Percentiles rank a stretch among this genome's conserved stretches.
Evolutionary conservation across 92 coral and sea anemone species (phyloP).

Genomic region (Phymanthus crucifer): DNA sequence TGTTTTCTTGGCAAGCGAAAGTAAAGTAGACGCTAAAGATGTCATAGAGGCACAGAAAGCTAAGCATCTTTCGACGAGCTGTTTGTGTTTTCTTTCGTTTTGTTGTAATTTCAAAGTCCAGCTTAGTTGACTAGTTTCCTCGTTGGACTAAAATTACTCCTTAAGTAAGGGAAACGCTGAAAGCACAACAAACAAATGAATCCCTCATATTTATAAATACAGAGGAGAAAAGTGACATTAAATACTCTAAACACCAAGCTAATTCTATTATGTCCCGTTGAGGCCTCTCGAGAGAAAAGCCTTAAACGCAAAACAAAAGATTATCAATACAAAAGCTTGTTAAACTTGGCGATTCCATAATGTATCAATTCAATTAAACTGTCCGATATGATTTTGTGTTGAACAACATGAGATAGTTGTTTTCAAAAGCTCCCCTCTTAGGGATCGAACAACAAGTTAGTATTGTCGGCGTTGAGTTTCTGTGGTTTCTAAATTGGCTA

Average conservation of each 20-base stretch:
- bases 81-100: neutral
- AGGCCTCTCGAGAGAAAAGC: conserved; percentile 31
- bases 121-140: neutral
- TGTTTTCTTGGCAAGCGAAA: neutral
- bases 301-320: conserved; percentile 32
- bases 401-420: conserved; percentile 21
- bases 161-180: neutral
- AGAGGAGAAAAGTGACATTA: conserved; percentile 6
- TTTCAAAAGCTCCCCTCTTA: conserved; percentile 22
- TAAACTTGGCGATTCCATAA: conserved; percentile 19
- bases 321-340: conserved; percentile 13
- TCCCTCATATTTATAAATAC: conserved; percentile 2
- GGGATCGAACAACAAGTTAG: conserved; percentile 13
- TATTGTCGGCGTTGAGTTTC: conserved; percentile 21
- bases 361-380: conserved; percentile 29
- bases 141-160: neutral
- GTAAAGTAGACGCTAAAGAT: neutral
- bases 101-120: neutral
- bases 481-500: conserved; percentile 26
- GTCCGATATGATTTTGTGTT: conserved; percentile 33
- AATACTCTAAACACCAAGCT: conserved; percentile 19
- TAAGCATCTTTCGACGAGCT: neutral
- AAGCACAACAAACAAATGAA: neutral
- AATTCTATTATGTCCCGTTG: conserved; percentile 33
- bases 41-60: neutral